Evolutionary conservation across 2,797 vertebrate species (phyloP), one percentile per base, ranked within the genome.

Genomic region (Phrynocephalus forsythii): DNA sequence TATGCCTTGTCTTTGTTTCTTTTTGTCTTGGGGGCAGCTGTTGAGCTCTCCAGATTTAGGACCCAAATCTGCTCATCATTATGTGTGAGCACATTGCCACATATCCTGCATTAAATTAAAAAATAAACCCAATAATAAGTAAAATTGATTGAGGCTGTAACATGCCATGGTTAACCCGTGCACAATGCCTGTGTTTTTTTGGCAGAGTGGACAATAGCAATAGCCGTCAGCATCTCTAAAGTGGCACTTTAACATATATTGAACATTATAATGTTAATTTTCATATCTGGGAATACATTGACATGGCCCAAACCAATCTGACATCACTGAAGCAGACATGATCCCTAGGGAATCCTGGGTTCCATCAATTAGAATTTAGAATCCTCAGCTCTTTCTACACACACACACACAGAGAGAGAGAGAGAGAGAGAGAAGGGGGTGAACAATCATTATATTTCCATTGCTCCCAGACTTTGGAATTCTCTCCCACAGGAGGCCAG

Each of bases 1-100:
- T 95, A 93, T 94, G 93, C 94, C 95, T 95, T 95, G 94, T 95
- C 94, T 95, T 87, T 92, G 89, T 95, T 95, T 92, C 93, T 94
- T 93, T 95, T 94, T 94, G 92, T 95, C 94, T 95, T 78, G 89
- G 91, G 95, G 94, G 92, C 94, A 95, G 92, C 92, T 94, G 94
- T 83, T 94, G 94, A 94, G 92, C 87, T 93, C 92, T 94, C 90
- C 92, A 90, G 94, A 95, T 95, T 94, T 94, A 93, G 93, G 93
- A 88, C 91, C 92, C 82, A 89, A 91, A 93, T 95, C 93, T 95
- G 94, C 94, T 95, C 86, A 66, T 93, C 86, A 0, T 92, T 95
- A 93, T 88, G 71, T 82, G 84, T 38, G 85, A 89, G 92, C 90
- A 91, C 83, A 91, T 26, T 90, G 84, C 82, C 85, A 75, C 81